A percentile compares a stretch with the other conserved stretches of the same genome.
phyloP scores from a whole-genome alignment of 2,797 vertebrate genomes.

The Prionace glauca region DNA sequence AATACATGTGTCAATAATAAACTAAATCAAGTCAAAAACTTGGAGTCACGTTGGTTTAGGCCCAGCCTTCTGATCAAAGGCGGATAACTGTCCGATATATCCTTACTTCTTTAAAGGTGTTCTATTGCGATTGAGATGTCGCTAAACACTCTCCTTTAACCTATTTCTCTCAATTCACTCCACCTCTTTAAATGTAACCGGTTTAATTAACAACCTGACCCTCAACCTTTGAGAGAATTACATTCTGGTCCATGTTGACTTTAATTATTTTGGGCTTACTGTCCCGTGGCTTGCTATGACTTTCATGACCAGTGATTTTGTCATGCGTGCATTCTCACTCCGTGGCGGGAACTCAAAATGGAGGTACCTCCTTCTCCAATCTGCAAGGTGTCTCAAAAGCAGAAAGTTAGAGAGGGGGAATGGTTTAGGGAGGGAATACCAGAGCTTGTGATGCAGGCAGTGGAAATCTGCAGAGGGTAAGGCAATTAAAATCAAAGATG shows the following conservation, averaged over 20 bases:
- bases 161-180: no score
- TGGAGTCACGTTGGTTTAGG: background rate
- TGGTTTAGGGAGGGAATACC: background rate
- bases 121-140: no score
- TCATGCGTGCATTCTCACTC: background rate
- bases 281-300: background rate
- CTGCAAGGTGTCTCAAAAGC: background rate
- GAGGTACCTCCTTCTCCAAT: background rate
- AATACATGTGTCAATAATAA: no score
- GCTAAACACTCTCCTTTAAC: no score
- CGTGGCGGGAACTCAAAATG: background rate
- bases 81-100: background rate
- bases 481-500: background rate
- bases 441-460: background rate
- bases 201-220: background rate
- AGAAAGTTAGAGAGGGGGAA: background rate
- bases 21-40: no score
- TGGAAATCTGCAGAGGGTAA: background rate
- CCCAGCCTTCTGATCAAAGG: background rate
- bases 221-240: background rate
- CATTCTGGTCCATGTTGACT: no score
- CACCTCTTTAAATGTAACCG: no score
- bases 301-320: background rate
- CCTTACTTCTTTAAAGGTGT: no score
- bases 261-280: background rate